Evolutionary conservation across 2,888 invertebrate genomes (phyloP).

Genomic region (Drosophila meridionalis): DNA sequence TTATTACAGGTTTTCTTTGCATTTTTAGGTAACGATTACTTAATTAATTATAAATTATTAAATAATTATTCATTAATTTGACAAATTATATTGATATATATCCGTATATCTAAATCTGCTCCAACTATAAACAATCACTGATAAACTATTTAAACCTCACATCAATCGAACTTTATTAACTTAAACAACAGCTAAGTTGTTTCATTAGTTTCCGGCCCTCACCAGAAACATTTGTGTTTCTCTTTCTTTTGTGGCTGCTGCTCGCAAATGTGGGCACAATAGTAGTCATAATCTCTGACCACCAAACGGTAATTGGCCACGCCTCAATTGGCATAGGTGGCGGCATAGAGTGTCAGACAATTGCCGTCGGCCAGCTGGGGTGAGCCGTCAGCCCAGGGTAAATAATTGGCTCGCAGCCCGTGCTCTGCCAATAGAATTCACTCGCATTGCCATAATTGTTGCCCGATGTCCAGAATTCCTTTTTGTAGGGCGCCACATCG

Average conservation of each 20-base stretch:
- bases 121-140: not conserved
- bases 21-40: no score
- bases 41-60: no score
- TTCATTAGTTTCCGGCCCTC: not conserved
- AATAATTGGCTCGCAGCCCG: no score
- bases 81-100: no score
- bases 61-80: no score
- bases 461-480: conserved; percentile 53
- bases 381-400: not conserved
- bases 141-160: not conserved
- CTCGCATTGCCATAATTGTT: not conserved
- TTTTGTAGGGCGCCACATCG: not conserved
- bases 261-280: not conserved
- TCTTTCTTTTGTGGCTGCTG: not conserved
- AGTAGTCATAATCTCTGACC: not conserved
- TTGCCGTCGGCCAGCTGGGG: not conserved
- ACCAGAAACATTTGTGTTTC: not conserved
- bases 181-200: not conserved
- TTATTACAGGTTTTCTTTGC: no score
- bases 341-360: not conserved
- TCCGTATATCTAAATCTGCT: not conserved
- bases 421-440: not conserved
- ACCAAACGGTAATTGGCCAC: not conserved
- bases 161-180: not conserved
- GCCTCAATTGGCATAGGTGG: not conserved